phyloP scores from a whole-genome alignment of 2,888 invertebrate species.

The Drosophila paramelanica region DNA sequence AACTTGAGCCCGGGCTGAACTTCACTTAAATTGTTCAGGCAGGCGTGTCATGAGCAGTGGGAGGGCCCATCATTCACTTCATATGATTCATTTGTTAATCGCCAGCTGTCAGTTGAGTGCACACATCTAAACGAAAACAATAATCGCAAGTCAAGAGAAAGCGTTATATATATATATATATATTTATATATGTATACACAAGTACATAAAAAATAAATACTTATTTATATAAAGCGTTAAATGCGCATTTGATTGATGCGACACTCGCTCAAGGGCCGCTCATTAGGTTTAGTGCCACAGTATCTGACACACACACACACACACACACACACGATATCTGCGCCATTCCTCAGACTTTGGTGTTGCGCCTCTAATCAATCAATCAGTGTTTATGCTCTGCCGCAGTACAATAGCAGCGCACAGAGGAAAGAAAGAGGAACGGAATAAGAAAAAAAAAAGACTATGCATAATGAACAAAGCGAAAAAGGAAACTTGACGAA shows the following conservation, averaged over 20 bases:
- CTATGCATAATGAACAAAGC: slow-evolving; percentile 62
- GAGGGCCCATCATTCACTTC: slow-evolving; percentile 63
- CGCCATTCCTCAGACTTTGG: slow-evolving; percentile 14
- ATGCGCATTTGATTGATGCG: slow-evolving; percentile 79
- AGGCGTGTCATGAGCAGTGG: slow-evolving; percentile 1
- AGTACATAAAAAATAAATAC: slow-evolving; percentile 34
- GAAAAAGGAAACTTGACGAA: slow-evolving; percentile 64
- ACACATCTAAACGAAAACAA: slow-evolving; percentile 64
- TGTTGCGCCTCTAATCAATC: slow-evolving; percentile 79
- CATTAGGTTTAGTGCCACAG: slow-evolving; percentile 71
- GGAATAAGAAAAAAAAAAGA: slow-evolving; percentile 14
- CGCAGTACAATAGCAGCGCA: slow-evolving; percentile 42
- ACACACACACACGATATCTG: slow-evolving; percentile 31
- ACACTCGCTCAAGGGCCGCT: slow-evolving; percentile 77
- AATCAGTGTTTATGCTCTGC: slow-evolving; percentile 74
- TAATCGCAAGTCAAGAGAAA: slow-evolving; percentile 75
- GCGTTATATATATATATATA: slow-evolving; percentile 31
- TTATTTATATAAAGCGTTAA: slow-evolving; percentile 67
- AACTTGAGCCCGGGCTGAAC: slow-evolving; percentile 23
- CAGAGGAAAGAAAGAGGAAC: background rate
- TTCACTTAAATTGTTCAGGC: slow-evolving; percentile 40
- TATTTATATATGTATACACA: background rate
- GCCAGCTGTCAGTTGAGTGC: slow-evolving; percentile 65
- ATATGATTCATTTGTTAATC: slow-evolving; percentile 75
- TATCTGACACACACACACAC: slow-evolving; percentile 29